Percentiles rank a stretch among this genome's conserved stretches.
These are phyloP conservation scores for Charina bottae DNA, from an alignment of 2,113 vertebrate species.

Conservation along the genomic window DNA sequence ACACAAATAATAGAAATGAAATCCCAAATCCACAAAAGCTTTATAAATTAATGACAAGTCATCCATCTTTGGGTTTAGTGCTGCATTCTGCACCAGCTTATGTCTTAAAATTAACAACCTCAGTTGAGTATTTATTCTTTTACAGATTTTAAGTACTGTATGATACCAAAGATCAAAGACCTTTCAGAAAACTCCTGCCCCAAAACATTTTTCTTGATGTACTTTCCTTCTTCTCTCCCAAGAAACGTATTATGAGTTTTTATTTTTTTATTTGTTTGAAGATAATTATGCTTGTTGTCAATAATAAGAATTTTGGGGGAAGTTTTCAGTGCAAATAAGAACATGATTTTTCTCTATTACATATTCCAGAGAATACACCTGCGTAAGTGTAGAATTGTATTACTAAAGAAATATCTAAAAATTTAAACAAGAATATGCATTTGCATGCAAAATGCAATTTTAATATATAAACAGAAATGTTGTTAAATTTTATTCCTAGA, in stretches of 20 bases:
- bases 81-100: constrained; percentile 70
- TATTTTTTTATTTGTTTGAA: constrained; percentile 34
- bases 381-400: constrained; percentile 26
- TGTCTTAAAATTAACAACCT: constrained; percentile 80
- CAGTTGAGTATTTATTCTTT: constrained; percentile 76
- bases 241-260: constrained; percentile 15
- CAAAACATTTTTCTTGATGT: constrained; percentile 36
- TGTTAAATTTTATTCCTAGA: constrained; percentile 32
- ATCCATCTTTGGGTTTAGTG: constrained; percentile 77
- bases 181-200: constrained; percentile 59
- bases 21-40: constrained; percentile 71
- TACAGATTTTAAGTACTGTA: constrained; percentile 72
- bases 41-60: constrained; percentile 77
- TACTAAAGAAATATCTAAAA: neutral
- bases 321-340: neutral
- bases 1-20: constrained; percentile 66
- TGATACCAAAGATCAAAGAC: constrained; percentile 60
- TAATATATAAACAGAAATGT: constrained; percentile 9
- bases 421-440: neutral
- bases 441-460: neutral
- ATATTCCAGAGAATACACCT: neutral
- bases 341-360: constrained; percentile 32
- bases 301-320: neutral
- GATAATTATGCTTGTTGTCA: constrained; percentile 38
- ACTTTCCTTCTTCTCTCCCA: constrained; percentile 56